Conservation (phyloP, 2,888 invertebrate species). For the Meteorus colon region DNA sequence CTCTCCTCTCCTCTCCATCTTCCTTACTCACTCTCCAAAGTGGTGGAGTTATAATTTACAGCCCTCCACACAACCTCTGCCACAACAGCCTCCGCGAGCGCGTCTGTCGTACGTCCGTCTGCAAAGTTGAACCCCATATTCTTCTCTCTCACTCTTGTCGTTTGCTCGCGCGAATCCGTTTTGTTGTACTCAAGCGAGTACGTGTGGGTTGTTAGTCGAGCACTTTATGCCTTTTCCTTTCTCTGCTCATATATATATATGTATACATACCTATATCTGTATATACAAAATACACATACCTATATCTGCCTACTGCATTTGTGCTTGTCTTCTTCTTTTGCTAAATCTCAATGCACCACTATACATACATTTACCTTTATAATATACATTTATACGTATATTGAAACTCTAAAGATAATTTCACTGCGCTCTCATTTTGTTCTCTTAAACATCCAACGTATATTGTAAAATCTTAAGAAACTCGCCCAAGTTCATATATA, state of each 20-base stretch:
- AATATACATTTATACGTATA: neutral
- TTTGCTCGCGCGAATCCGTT: conserved; percentile 18
- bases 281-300: neutral
- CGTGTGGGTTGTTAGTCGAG: conserved; percentile 71
- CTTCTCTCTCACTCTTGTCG: conserved; percentile 36
- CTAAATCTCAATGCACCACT: conserved; percentile 2
- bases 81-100: conserved; percentile 49
- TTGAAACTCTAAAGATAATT: neutral
- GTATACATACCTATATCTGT: neutral
- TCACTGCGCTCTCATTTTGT: conserved; percentile 12
- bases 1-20: conserved; percentile 56
- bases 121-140: conserved; percentile 47
- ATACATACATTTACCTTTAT: neutral
- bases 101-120: conserved; percentile 54
- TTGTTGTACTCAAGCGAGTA: conserved; percentile 47
- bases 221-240: conserved; percentile 65
- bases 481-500: conserved; percentile 21
- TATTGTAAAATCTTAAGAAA: neutral
- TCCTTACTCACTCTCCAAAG: conserved; percentile 58
- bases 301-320: conserved; percentile 36
- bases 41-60: conserved; percentile 71
- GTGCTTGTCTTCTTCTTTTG: conserved; percentile 2
- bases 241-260: conserved; percentile 4
- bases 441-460: neutral
- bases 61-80: conserved; percentile 60